Evolutionary conservation across 2,797 vertebrate species (phyloP).

Genomic region (Protosalanx chinensis): DNA sequence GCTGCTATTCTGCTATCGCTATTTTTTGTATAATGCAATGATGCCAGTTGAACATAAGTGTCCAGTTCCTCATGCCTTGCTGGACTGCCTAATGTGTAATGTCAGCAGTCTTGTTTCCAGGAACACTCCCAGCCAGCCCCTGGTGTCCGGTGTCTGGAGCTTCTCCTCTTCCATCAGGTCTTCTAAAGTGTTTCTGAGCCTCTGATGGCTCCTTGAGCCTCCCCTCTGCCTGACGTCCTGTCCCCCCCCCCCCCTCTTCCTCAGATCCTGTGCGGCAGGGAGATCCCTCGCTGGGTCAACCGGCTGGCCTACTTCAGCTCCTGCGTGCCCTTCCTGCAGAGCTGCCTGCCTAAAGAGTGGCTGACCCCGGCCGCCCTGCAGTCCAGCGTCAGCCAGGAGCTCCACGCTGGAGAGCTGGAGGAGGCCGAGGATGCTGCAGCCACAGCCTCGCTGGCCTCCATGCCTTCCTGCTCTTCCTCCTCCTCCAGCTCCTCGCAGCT

Average conservation of each 20-base stretch:
- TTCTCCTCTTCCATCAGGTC: neutral
- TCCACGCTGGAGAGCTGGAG: constrained; percentile 83
- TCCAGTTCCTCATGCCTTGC: too few species aligned
- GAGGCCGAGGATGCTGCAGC: constrained; percentile 92
- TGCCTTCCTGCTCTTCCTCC: constrained; percentile 47
- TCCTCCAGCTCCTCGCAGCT: constrained; percentile 59
- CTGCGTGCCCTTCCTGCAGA: constrained; percentile 98
- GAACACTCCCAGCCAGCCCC: neutral
- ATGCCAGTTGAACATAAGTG: too few species aligned
- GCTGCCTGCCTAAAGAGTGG: constrained; percentile 98
- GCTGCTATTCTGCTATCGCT: too few species aligned
- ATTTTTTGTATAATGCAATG: too few species aligned
- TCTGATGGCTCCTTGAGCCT: neutral
- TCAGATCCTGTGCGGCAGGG: constrained; percentile 95
- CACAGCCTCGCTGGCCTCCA: constrained; percentile 68
- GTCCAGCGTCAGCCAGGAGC: constrained; percentile 96
- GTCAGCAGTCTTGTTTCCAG: neutral
- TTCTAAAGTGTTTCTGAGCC: neutral
- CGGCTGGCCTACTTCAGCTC: constrained; percentile 99
- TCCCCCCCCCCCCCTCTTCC: neutral
- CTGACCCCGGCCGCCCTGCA: constrained; percentile 96
- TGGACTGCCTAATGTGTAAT: neutral
- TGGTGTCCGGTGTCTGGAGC: neutral
- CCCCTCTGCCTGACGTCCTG: neutral
- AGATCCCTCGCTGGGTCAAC: constrained; percentile 99